Percentiles rank a stretch among this genome's conserved stretches.
These are phyloP conservation scores for Cossypha caffra DNA, from an alignment of 2,797 vertebrate genomes.

Conservation along the genomic window DNA sequence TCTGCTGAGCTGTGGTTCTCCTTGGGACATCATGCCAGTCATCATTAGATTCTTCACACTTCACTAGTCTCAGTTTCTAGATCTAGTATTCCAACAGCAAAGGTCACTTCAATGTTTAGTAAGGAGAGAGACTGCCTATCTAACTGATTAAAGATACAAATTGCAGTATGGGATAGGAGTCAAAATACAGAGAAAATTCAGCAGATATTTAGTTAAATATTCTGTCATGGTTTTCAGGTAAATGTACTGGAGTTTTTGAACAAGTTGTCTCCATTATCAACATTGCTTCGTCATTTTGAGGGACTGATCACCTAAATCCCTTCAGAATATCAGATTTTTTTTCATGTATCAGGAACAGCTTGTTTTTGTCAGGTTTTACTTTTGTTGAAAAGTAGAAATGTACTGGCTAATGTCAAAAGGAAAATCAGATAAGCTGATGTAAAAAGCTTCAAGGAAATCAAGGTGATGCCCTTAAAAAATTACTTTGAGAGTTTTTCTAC, in stretches of 20 bases:
- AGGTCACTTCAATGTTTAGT: background rate
- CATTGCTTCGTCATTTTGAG: constrained; percentile 24
- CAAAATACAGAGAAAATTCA: constrained; percentile 15
- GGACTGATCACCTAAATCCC: constrained; percentile 5
- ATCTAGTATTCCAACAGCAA: background rate
- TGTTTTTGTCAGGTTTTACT: constrained; percentile 9
- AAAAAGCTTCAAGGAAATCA: constrained; percentile 22
- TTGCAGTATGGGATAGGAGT: background rate
- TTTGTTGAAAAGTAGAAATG: background rate
- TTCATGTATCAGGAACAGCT: constrained; percentile 13
- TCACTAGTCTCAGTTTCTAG: background rate
- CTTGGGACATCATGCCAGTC: background rate
- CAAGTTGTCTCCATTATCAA: constrained; percentile 16
- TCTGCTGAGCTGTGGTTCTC: background rate
- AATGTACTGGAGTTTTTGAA: constrained; percentile 13
- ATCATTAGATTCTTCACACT: constrained; percentile 20
- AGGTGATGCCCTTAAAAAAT: background rate
- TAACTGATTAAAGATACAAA: background rate
- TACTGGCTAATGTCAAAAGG: constrained; percentile 11
- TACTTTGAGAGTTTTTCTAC: background rate
- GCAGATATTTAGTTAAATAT: constrained; percentile 11
- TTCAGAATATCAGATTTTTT: constrained; percentile 23
- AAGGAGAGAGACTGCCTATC: background rate
- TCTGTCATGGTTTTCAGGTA: constrained; percentile 10
- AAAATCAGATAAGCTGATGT: constrained; percentile 13